Evolutionary conservation across 2,797 vertebrate genomes (phyloP), one percentile per base, ranked within the genome.

Genomic region (Notolabrus celidotus): DNA sequence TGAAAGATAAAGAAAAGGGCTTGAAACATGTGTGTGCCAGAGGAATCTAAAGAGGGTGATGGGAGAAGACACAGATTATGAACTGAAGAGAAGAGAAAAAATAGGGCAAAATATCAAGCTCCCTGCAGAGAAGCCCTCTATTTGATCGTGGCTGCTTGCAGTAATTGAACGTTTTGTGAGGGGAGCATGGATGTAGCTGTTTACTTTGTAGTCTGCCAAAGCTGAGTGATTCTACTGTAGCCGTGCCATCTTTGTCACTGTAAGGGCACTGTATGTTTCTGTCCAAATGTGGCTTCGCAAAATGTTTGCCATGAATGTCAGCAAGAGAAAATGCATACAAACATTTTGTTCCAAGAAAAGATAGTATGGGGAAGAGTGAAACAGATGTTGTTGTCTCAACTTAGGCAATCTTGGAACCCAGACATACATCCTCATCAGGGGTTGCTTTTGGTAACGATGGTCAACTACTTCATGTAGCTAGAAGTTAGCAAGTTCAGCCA

Each of bases 61-160:
- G n/a, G n/a, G n/a, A n/a, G n/a, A n/a, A n/a, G 19, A 27, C 16
- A 27, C 3, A 49, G 33, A 42, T 45, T 60, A 45, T 45, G 27
- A 58, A 68, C 57, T 60, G 9, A 70, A 45, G 16, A 47, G 4
- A 49, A 45, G 23, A 64, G 23, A 62, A 59, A 70, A 53, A 71
- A 25, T 10, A 49, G 67, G 33, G 55, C 31, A 58, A 67, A 59
- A 64, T 57, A 64, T 57, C 10, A 55, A 54, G 14, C 19, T 59
- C 20, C 47, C 52, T 50, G 15, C 23, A 31, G 63, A 31, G 51
- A 23, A 68, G 29, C 10, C 6, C 10, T 53, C 22, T 19, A 20
- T 55, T 43, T 78, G 55, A 83, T 83, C 46, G 74, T 43, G 29
- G 45, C 36, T 74, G 77, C 50, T 69, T 66, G 55, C 47, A 71